Evolutionary conservation across 1,140 invertebrate genomes (phyloP).

Genomic region (Sweltsa coloradensis): DNA sequence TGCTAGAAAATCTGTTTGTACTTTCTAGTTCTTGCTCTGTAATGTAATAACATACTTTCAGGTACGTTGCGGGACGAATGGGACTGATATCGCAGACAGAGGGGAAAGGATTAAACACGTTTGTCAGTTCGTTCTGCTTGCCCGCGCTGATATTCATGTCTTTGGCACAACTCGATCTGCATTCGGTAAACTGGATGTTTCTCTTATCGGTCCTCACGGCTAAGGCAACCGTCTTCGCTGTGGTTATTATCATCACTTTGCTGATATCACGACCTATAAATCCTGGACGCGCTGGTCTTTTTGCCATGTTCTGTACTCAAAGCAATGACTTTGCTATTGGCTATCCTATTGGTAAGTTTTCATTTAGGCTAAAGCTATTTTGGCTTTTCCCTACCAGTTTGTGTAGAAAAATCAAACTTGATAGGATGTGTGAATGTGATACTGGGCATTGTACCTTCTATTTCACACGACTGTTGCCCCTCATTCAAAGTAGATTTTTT

Average conservation of each 20-base stretch:
- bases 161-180: constrained; percentile 73
- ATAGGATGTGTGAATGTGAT: background rate
- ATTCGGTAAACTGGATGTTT: constrained; percentile 80
- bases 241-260: constrained; percentile 66
- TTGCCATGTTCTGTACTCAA: constrained; percentile 91
- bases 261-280: constrained; percentile 67
- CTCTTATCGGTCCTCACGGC: constrained; percentile 71
- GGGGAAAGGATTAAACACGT: constrained; percentile 83
- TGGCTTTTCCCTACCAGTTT: background rate
- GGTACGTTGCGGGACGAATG: constrained; percentile 78
- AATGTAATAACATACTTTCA: no score
- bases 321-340: constrained; percentile 98
- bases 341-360: constrained; percentile 79
- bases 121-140: constrained; percentile 86
- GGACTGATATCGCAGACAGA: constrained; percentile 74
- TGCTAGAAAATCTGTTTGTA: no score
- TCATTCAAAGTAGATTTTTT: no score
- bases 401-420: background rate
- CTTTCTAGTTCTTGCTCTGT: no score
- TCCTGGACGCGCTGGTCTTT: constrained; percentile 74
- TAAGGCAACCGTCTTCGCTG: constrained; percentile 75
- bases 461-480: no score
- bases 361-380: background rate
- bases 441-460: no score
- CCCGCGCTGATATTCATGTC: constrained; percentile 87